These are phyloP conservation scores for Sinonovacula constricta DNA, from an alignment of 1,140 invertebrate species.

Conservation along the genomic window DNA sequence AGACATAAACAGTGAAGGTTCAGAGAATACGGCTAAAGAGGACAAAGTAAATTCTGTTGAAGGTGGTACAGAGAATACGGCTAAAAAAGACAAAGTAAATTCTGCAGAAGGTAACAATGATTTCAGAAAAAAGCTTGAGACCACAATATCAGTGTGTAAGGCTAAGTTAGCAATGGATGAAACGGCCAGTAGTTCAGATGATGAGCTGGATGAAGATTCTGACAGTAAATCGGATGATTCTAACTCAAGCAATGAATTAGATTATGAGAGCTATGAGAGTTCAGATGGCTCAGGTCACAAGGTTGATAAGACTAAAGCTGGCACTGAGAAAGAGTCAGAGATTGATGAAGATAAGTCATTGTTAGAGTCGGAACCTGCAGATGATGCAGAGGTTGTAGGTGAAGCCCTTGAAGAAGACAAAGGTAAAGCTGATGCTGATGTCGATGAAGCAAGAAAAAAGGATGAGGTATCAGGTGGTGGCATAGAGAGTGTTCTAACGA, in stretches of 20 bases:
- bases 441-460: neutral
- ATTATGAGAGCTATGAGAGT: no score
- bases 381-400: neutral
- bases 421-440: neutral
- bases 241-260: no score
- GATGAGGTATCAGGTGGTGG: neutral
- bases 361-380: neutral
- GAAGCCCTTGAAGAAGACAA: neutral
- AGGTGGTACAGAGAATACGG: constrained; percentile 8
- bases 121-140: neutral
- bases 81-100: neutral
- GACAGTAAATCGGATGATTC: neutral
- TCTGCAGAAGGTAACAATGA: no score
- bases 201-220: neutral
- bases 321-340: neutral
- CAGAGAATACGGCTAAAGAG: no score
- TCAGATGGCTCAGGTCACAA: no score
- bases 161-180: neutral
- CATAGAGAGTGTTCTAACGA: neutral
- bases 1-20: no score
- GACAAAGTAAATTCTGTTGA: neutral
- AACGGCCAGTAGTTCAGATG: neutral
- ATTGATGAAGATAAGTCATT: neutral
- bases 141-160: neutral
- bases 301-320: neutral